phyloP scores from a whole-genome alignment of 2,113 vertebrate species.

The Pithys albifrons region DNA sequence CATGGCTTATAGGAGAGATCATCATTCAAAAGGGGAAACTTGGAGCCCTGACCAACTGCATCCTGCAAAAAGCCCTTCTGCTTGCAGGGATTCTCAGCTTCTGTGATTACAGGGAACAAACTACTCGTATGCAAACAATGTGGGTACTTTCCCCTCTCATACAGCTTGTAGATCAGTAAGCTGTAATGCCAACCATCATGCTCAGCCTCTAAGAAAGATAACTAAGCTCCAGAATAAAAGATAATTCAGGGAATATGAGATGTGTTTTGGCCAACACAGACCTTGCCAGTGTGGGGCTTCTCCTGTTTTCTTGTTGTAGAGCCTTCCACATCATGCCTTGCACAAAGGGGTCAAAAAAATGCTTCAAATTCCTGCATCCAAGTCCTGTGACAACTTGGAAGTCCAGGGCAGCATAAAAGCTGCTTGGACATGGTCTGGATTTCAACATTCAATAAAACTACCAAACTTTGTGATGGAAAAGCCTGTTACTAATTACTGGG shows the following conservation, averaged over 20 bases:
- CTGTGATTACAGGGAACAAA: neutral
- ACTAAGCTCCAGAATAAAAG: neutral
- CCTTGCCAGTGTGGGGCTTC: neutral
- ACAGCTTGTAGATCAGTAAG: neutral
- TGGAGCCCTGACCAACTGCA: neutral
- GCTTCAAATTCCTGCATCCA: neutral
- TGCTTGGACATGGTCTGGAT: neutral
- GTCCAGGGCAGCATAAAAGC: neutral
- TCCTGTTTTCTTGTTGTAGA: neutral
- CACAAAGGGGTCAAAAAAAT: neutral
- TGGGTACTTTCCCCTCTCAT: neutral
- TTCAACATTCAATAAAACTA: neutral
- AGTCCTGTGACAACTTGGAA: neutral
- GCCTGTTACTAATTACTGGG: neutral
- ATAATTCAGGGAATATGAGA: neutral
- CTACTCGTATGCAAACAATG: neutral
- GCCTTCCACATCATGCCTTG: neutral
- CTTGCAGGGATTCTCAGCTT: neutral
- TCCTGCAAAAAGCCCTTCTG: neutral
- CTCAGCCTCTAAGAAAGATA: neutral
- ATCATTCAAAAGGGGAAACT: neutral
- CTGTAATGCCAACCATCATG: neutral
- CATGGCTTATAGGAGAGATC: neutral
- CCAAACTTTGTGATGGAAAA: neutral
- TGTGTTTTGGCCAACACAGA: accelerated